These are phyloP conservation scores for Pollenia angustigena DNA, from an alignment of 2,888 invertebrate species.

Conservation along the genomic window DNA sequence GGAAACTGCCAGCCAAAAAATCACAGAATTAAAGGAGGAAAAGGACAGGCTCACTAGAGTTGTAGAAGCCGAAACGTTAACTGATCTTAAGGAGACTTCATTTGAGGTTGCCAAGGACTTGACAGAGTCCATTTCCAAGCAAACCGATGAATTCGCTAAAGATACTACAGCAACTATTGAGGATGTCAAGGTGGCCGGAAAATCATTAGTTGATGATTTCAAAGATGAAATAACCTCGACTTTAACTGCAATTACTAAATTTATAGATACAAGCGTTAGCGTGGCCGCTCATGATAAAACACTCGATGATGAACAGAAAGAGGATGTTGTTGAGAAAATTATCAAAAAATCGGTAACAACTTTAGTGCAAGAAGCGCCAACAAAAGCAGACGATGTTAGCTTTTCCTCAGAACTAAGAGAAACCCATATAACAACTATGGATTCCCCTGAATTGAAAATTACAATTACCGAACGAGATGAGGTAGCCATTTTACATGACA, in stretches of 20 bases:
- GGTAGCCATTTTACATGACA: constrained; percentile 81
- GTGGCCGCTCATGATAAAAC: not conserved
- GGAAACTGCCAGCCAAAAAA: constrained; percentile 6
- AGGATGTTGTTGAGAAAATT: constrained; percentile 36
- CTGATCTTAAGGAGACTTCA: constrained; percentile 60
- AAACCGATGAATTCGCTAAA: constrained; percentile 26
- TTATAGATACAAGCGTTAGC: constrained; percentile 1
- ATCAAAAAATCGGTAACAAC: constrained; percentile 2
- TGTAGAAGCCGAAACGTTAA: constrained; percentile 5
- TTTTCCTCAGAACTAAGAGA: constrained; percentile 87
- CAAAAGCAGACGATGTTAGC: constrained; percentile 71
- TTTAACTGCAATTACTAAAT: not conserved
- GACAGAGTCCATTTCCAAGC: not conserved
- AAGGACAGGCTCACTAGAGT: not conserved
- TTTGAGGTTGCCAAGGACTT: constrained; percentile 51
- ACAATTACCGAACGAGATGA: constrained; percentile 82
- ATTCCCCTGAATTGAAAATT: constrained; percentile 86
- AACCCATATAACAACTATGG: constrained; percentile 90
- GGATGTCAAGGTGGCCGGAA: not conserved
- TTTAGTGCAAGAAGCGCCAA: constrained; percentile 3
- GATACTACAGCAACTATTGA: constrained; percentile 11
- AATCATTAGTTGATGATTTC: not conserved
- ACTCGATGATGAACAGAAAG: not conserved
- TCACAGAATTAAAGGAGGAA: constrained; percentile 4
- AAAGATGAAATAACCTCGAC: constrained; percentile 17